Base-by-base conservation (phyloP, 2,888 invertebrate species). In the Hydrotaea cyrtoneurina region DNA sequence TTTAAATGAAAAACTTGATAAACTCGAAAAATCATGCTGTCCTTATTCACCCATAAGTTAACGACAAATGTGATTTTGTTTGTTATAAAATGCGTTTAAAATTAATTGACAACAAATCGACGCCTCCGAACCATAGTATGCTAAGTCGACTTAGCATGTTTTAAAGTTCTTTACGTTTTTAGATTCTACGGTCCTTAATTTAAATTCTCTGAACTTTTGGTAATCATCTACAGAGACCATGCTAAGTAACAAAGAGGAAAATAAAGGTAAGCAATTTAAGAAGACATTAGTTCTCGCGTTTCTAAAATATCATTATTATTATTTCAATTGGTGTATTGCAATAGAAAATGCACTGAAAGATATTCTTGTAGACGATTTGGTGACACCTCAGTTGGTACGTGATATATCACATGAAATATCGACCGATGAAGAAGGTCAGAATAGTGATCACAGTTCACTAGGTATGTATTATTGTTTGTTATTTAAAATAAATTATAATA, bases 61-160 rank as follows among this genome's bases (percentile, higher is more conserved):
- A n/a, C n/a, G n/a, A n/a, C n/a, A n/a, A n/a, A n/a, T n/a, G n/a
- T n/a, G n/a, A n/a, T n/a, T n/a, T n/a, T n/a, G n/a, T n/a, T n/a
- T n/a, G n/a, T n/a, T n/a, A n/a, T n/a, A n/a, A n/a, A n/a, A n/a
- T n/a, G n/a, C n/a, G n/a, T n/a, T n/a, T n/a, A n/a, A n/a, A n/a
- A n/a, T n/a, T n/a, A n/a, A n/a, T n/a, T n/a, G 31, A 31, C 7
- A 7, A 46, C 46, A 53, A n/a, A 53, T 53, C 53, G 53, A 53
- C 53, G 53, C 53, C 53, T 53, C 53, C 53, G 19, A 53, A 53
- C 53, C 19, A 53, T 53, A 53, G 31, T 8, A 59, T 59, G 26
- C 66, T 73, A 80, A 80, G 59, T 79, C 31, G 26, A 80, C 80
- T 66, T 80, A 75, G 66, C 31, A 75, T 80, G 53, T 31, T 76